Percentiles rank a stretch among this genome's conserved stretches.
phyloP scores from a whole-genome alignment of 2,888 invertebrate species.

The Cosmopolites sordidus region DNA sequence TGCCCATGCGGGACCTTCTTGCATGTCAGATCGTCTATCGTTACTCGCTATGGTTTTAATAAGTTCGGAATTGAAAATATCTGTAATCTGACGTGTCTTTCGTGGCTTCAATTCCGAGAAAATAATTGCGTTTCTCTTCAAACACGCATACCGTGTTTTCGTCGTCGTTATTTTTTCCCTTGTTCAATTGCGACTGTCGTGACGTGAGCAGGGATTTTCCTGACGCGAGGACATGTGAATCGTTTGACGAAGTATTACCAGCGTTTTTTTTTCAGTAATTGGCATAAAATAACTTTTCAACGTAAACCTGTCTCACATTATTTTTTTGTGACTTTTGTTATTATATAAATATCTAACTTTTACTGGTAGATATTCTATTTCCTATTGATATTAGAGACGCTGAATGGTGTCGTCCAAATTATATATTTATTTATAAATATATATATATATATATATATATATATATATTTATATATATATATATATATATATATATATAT shows the following conservation, averaged over 20 bases:
- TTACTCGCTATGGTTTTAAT: conserved; percentile 15
- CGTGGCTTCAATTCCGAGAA: conserved; percentile 27
- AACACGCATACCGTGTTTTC: conserved; percentile 20
- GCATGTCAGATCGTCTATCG: conserved; percentile 1
- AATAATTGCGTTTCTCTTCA: conserved; percentile 25
- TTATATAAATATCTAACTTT: too few species aligned
- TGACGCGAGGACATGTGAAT: too few species aligned
- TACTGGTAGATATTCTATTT: too few species aligned
- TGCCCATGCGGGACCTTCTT: not conserved
- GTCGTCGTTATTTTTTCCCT: not conserved
- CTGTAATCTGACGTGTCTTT: conserved; percentile 27
- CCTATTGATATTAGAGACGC: not conserved
- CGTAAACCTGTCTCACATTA: too few species aligned
- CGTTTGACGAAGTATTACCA: too few species aligned
- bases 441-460: not conserved
- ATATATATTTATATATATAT: not conserved
- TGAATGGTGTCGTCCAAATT: too few species aligned
- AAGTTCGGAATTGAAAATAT: conserved; percentile 25
- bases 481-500: conserved; percentile 5
- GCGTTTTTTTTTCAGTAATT: too few species aligned
- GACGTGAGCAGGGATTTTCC: not conserved
- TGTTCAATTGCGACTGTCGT: not conserved
- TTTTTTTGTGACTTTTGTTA: too few species aligned
- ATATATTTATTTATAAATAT: not conserved
- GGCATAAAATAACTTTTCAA: too few species aligned